phyloP scores from a whole-genome alignment of 2,888 invertebrate species.

The Sylvicola fuscatus region DNA sequence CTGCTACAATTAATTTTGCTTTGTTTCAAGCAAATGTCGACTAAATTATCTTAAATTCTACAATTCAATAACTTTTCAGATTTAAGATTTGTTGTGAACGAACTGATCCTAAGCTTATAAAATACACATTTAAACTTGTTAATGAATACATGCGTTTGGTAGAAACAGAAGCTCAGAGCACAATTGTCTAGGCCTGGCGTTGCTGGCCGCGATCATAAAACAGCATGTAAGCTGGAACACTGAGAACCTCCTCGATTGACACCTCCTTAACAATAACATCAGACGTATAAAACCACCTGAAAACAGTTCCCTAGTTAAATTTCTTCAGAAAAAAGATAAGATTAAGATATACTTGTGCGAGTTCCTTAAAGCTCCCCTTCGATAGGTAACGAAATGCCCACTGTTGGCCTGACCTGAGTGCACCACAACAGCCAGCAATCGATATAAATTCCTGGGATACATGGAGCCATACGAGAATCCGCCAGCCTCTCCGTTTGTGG shows the following conservation, averaged over 20 bases:
- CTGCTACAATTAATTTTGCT: no score
- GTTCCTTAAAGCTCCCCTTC: slow-evolving; percentile 38
- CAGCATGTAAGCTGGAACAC: slow-evolving; percentile 75
- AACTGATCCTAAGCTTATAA: no score
- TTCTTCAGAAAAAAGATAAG: neutral
- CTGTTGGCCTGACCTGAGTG: slow-evolving; percentile 78
- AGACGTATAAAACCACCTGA: slow-evolving; percentile 71
- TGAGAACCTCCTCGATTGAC: slow-evolving; percentile 58
- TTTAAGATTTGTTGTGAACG: no score
- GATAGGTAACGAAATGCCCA: slow-evolving; percentile 89
- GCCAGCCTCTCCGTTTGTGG: slow-evolving; percentile 14
- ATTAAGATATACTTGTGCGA: slow-evolving; percentile 18
- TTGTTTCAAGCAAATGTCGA: no score
- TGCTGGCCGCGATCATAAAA: slow-evolving; percentile 55
- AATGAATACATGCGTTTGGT: no score
- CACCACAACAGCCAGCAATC: slow-evolving; percentile 66
- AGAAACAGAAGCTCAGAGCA: no score
- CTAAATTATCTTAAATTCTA: no score
- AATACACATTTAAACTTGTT: no score
- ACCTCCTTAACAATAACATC: slow-evolving; percentile 70
- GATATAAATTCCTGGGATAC: slow-evolving; percentile 43
- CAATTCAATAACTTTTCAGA: no score
- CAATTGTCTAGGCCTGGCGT: neutral
- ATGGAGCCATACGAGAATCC: slow-evolving; percentile 18
- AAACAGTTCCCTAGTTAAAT: slow-evolving; percentile 6